Conservation (phyloP, 2,797 vertebrate genomes). For the Cheirogaleus major region DNA sequence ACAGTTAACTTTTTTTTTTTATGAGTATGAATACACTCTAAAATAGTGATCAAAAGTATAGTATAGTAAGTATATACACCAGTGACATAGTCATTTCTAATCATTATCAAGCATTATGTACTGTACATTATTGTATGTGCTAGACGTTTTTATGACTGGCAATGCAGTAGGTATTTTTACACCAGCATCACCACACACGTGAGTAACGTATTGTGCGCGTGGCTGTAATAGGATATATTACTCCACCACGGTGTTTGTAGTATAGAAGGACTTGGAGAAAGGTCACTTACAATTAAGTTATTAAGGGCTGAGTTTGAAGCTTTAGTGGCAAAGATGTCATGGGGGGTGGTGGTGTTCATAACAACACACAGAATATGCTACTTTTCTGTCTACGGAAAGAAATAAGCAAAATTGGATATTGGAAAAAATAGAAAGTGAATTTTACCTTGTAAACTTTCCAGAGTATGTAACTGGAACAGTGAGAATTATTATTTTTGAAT, state of each 20-base stretch:
- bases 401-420: neutral
- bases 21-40: neutral
- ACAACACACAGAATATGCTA: neutral
- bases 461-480: neutral
- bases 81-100: neutral
- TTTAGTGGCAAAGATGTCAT: neutral
- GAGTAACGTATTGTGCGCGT: neutral
- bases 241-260: neutral
- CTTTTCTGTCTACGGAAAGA: neutral
- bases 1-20: neutral
- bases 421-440: slow-evolving; percentile 3
- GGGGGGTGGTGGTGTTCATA: fast-evolving
- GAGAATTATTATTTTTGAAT: slow-evolving; percentile 35
- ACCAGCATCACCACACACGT: no score
- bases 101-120: neutral
- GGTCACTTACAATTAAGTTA: neutral
- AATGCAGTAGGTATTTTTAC: neutral
- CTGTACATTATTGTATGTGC: neutral
- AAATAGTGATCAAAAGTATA: neutral
- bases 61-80: neutral
- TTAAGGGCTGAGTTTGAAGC: neutral
- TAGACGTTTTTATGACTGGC: neutral
- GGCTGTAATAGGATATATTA: neutral
- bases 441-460: neutral
- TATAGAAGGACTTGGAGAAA: neutral